Base-by-base conservation (phyloP, 2,797 vertebrate species). In the Sebastes taczanowskii region DNA sequence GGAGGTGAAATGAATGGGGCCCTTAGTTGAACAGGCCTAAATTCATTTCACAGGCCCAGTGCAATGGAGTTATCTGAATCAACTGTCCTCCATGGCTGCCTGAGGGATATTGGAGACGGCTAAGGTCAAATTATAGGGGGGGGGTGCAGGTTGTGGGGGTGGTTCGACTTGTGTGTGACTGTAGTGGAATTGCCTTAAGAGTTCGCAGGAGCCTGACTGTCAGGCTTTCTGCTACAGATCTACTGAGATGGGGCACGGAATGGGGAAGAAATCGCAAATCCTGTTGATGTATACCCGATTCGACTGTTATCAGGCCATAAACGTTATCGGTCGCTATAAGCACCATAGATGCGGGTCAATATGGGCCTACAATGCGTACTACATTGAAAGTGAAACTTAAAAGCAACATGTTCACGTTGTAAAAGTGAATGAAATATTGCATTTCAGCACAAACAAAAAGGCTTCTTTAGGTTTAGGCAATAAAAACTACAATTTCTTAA, bases 21-120 rank as follows among this genome's bases (percentile, higher is more conserved):
- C 67, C 78, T 92, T 91, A 89, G 88, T 86, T 81, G 89, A 90
- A 93, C 91, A 94, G 85, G 82, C 78, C 87, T 89, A 88, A 91
- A 95, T 92, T 93, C 84, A 92, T 95, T 95, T 93, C 86, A 85
- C 81, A 81, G 82, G 85, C 85, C 86, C 77, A 78, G 81, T 77
- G 77, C 77, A 93, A 94, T 90, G 71, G 85, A 93, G 91, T 92
- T 92, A 92, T 94, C 91, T 88, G 92, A 94, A 95, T 92, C 89
- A 88, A 90, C 84, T 89, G 91, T 92, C 91, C 89, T 90, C 90
- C 81, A 73, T 71, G 84, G 82, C 89, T 88, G 91, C 88, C 90
- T 58, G 88, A 88, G 89, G 91, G 93, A 93, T 90, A 91, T 84
- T 88, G 91, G 88, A 89, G 88, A 90, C 85, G 61, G 88, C 81